Evolutionary conservation across 2,113 vertebrate species (phyloP), one percentile per base, ranked within the genome.

Genomic region (Ellobius talpinus): DNA sequence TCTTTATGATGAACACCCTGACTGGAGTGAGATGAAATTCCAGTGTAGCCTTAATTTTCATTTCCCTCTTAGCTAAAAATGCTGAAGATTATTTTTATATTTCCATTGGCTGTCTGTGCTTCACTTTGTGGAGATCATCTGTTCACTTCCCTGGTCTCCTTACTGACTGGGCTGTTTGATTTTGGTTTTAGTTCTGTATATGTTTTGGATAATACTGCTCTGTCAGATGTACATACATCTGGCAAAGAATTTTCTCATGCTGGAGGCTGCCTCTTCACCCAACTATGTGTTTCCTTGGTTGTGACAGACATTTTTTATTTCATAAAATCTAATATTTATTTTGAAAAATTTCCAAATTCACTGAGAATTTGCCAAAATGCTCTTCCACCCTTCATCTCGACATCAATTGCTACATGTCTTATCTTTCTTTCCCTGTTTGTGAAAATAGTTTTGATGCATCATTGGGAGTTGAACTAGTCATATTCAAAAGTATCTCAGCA

Each of bases 311-410:
- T 3, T 33, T 87, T 24, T 87, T 24, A 63, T 24, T 96, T 73
- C 2, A 74, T 85, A 68, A 21, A 47, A 50, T 66, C 21, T 58
- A 90, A 88, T 19, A 36, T 55, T 90, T 86, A 70, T 50, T 89
- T 72, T 86, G 70, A 95, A 97, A 91, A 65, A 2, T 77, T 74
- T 88, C 13, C 39, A 86, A 95, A 94, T 6, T 39, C 79, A 45
- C n/a, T 78, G 72, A 87, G 31, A 94, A 85, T 72, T 70, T 92
- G 2, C 70, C 88, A 92, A 36, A 85, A 92, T n/a, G 87, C 33
- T 33, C 17, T 68, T 58, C 45, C 12, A 42, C 6, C 39, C 11
- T 94, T 11, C 26, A 90, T 19, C 78, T 61, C 66, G 29, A 39
- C 23, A 78, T 78, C 78, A 73, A 12, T 61, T 74, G 13, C 74